Evolutionary conservation across 2,113 vertebrate genomes (phyloP), one percentile per base, ranked within the genome.

Genomic region (Lucifuga dentata): DNA sequence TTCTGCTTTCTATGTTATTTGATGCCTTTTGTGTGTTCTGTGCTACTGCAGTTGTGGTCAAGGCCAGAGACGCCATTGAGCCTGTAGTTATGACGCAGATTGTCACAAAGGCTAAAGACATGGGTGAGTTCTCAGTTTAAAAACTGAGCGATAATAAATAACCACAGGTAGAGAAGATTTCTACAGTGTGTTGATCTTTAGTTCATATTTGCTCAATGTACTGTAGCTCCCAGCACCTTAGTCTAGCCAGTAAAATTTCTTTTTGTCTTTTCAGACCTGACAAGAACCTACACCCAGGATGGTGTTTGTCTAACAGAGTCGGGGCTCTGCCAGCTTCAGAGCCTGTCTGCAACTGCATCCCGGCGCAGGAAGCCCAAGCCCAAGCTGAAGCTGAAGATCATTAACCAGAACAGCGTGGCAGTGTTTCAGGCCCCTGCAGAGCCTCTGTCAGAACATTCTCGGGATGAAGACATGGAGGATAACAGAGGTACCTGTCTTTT

Each of bases 351-450:
- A 17, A 92, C 96, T 11, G 94, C 95, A 2, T 95, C 95, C 0
- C 93, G 96, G 59, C 95, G 95, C 86, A 95, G 96, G 73, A 94
- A 97, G 70, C 93, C 95, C 46, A 98, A 98, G 84, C 97, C 97
- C 56, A 99, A 99, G 90, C 92, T 99, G 74, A 98, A 98, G 78
- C 89, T 99, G 86, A 99, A 98, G 91, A 98, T 99, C 84, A 99
- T 99, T 77, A 99, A 98, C 89, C 97, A 98, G 91, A 98, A 98
- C 89, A 99, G 97, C 29, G 97, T 99, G 84, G 95, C 97, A n/a
- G 97, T 98, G 66, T 95, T 99, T 76, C 97, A 98, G 89, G 95
- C 95, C 19, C 95, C 95, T 13, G 89, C 95, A 43, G 96, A 98
- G 71, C 91, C 91, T 26, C 95, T 95, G n/a, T 94, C 93, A 24